These are phyloP conservation scores for Motacilla tschutschensis DNA, from an alignment of 2,113 vertebrate species.

Conservation along the genomic window DNA sequence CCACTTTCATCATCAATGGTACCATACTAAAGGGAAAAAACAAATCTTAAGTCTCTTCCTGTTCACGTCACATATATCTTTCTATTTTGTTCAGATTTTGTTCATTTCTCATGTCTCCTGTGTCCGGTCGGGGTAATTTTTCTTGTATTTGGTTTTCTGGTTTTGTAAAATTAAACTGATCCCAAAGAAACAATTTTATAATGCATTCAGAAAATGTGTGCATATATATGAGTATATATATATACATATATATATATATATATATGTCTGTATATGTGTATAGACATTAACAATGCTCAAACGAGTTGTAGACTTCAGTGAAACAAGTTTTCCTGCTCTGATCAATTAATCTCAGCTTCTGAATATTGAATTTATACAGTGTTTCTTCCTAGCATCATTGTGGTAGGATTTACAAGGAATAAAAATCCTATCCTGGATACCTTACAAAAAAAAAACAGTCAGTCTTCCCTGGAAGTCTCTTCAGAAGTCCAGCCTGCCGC, in stretches of 20 bases:
- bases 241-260: not conserved
- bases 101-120: not conserved
- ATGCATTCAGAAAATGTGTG: not conserved
- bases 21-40: not conserved
- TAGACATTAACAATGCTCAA: not conserved
- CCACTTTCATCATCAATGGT: not conserved
- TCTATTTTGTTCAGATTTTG: not conserved
- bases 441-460: not conserved
- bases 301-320: not conserved
- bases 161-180: not conserved
- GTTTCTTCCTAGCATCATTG: not conserved
- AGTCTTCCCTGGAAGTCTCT: not conserved
- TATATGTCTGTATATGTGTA: no score
- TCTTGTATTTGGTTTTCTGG: not conserved
- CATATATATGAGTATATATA: no score
- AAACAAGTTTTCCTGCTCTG: not conserved
- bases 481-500: accelerated
- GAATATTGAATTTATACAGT: not conserved
- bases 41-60: not conserved
- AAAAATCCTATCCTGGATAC: not conserved
- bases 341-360: not conserved
- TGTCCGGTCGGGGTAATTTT: not conserved
- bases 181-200: not conserved
- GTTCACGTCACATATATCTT: not conserved
- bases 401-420: not conserved